Evolutionary conservation across 2,113 vertebrate species (phyloP).

Genomic region (Chloropsis cyanopogon): DNA sequence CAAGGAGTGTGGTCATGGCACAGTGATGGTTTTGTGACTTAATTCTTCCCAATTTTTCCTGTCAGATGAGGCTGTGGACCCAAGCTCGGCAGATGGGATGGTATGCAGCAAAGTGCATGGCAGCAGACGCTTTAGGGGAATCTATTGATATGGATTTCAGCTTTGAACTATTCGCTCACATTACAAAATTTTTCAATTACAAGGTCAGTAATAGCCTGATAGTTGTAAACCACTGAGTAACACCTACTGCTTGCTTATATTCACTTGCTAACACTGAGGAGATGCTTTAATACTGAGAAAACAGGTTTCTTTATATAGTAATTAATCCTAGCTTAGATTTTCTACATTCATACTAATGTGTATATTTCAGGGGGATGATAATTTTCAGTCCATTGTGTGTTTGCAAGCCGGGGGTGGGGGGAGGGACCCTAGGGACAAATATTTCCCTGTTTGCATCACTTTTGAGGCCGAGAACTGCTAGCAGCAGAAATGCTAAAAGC

Average conservation of each 20-base stretch:
- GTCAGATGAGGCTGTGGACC: conserved; percentile 96
- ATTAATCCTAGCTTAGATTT: neutral
- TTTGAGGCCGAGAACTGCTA: neutral
- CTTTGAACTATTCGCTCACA: conserved; percentile 95
- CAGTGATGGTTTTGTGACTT: rapidly evolving
- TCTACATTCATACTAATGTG: neutral
- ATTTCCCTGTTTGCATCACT: neutral
- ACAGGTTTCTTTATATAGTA: neutral
- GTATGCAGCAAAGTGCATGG: conserved; percentile 89
- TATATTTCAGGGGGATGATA: neutral
- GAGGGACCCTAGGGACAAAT: neutral
- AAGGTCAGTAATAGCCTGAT: conserved; percentile 76
- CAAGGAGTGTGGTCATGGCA: neutral
- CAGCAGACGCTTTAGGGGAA: conserved; percentile 74
- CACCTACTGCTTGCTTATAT: neutral
- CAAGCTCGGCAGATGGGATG: conserved; percentile 98
- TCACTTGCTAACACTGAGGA: neutral
- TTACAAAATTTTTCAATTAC: conserved; percentile 96
- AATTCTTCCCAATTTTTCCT: neutral
- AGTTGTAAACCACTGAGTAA: neutral
- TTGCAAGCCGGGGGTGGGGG: neutral
- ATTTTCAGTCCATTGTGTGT: neutral
- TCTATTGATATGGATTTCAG: conserved; percentile 89
- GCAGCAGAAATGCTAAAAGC: neutral
- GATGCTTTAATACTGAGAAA: neutral